These are phyloP conservation scores for Tetramorium alpestre DNA, from an alignment of 1,140 invertebrate species.

Conservation along the genomic window DNA sequence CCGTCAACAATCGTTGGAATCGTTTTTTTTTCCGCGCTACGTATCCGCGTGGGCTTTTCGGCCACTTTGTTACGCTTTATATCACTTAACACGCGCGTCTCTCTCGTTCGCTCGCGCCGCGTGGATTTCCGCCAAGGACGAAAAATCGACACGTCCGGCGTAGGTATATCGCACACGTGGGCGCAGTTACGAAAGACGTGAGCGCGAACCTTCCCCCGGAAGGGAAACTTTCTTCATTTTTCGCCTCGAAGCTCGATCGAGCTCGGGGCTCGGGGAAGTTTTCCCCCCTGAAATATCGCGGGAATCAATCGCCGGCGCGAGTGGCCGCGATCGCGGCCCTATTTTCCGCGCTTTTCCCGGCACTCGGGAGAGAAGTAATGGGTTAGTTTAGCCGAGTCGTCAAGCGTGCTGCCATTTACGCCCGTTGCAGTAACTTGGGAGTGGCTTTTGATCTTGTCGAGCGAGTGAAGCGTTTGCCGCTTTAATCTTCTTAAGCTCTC, in stretches of 20 bases:
- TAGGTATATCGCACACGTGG: slow-evolving; percentile 72
- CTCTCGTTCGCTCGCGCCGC: background rate
- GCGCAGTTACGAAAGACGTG: slow-evolving; percentile 79
- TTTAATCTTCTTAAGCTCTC: background rate
- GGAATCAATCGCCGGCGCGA: slow-evolving; percentile 82
- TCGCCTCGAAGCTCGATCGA: slow-evolving; percentile 69
- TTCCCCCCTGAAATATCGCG: slow-evolving; percentile 78
- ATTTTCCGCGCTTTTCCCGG: slow-evolving; percentile 60
- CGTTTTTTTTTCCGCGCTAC: background rate
- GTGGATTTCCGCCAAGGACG: slow-evolving; percentile 20
- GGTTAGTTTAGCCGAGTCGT: slow-evolving; percentile 47
- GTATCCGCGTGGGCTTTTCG: background rate
- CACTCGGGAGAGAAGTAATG: slow-evolving; percentile 53
- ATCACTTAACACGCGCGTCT: slow-evolving; percentile 54
- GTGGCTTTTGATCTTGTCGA: slow-evolving; percentile 41
- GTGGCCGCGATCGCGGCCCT: slow-evolving; percentile 67
- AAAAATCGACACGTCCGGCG: slow-evolving; percentile 57
- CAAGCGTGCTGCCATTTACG: slow-evolving; percentile 28
- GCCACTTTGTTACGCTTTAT: slow-evolving; percentile 48
- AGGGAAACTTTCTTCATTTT: slow-evolving; percentile 84
- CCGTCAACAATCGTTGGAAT: background rate
- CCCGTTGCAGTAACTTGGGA: slow-evolving; percentile 15
- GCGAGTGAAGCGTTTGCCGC: slow-evolving; percentile 1
- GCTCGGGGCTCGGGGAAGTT: slow-evolving; percentile 59
- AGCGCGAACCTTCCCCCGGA: slow-evolving; percentile 76